Percentiles rank a stretch among this genome's conserved stretches.
These are phyloP conservation scores for Synanthedon myopaeformis DNA, from an alignment of 2,888 invertebrate genomes.

Conservation along the genomic window DNA sequence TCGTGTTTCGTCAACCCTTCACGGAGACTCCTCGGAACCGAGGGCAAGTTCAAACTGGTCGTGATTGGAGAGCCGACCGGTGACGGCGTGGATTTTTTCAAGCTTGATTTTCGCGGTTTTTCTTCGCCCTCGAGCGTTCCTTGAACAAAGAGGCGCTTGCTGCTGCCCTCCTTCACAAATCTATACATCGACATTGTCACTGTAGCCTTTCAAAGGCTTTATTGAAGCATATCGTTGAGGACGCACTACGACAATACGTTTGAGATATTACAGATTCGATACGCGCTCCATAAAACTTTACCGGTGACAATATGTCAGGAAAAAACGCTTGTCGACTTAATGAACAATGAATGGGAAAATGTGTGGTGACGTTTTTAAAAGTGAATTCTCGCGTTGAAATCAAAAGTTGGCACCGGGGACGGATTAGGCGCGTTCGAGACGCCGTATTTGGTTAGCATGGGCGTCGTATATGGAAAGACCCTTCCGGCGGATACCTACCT, in stretches of 20 bases:
- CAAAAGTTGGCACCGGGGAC: constrained; percentile 25
- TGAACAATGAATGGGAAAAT: neutral
- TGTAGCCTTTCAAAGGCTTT: constrained; percentile 37
- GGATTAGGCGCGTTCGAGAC: constrained; percentile 30
- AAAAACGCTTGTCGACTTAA: neutral
- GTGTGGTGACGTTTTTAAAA: constrained; percentile 18
- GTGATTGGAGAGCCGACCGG: constrained; percentile 74
- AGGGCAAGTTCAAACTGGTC: constrained; percentile 71
- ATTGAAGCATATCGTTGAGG: constrained; percentile 38
- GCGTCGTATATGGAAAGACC: constrained; percentile 30
- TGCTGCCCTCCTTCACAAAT: constrained; percentile 76
- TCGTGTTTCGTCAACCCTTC: constrained; percentile 64
- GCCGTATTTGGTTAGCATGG: constrained; percentile 26
- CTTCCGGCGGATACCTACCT: constrained; percentile 43
- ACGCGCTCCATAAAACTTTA: constrained; percentile 24
- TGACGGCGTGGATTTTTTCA: constrained; percentile 58
- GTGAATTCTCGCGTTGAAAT: constrained; percentile 26
- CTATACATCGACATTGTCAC: constrained; percentile 79
- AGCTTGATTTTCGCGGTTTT: constrained; percentile 63
- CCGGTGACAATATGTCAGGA: constrained; percentile 21
- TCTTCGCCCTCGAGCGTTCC: constrained; percentile 76
- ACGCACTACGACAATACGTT: constrained; percentile 29
- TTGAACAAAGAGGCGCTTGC: constrained; percentile 81
- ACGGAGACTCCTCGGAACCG: constrained; percentile 64
- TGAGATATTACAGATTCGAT: constrained; percentile 51